Conservation (phyloP, 2,113 vertebrate genomes). For the Pagrus major region DNA sequence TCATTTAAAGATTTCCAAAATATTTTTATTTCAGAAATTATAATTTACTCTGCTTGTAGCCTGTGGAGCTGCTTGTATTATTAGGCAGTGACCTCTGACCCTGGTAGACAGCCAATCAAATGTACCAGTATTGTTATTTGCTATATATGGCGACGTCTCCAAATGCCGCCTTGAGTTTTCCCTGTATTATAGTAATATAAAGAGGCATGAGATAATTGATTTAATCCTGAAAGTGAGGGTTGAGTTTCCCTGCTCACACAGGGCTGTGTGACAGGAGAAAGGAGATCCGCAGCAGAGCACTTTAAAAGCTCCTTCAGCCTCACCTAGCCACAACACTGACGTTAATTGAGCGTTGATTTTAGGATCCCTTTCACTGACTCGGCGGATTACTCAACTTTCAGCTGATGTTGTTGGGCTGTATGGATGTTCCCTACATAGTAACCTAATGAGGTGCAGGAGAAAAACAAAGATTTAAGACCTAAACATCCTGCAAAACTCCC, state of each 20-base stretch:
- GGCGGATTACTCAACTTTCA: slow-evolving; percentile 67
- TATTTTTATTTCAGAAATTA: not conserved
- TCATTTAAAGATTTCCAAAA: not conserved
- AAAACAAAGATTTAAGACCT: slow-evolving; percentile 12
- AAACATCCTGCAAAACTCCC: not conserved
- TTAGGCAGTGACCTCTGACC: slow-evolving; percentile 47
- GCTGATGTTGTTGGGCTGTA: slow-evolving; percentile 32
- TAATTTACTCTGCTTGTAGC: not conserved
- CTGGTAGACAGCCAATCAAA: not conserved
- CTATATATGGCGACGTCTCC: not conserved
- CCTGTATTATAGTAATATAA: not conserved
- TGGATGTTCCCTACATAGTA: slow-evolving; percentile 19
- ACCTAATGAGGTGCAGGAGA: slow-evolving; percentile 8
- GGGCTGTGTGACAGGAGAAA: slow-evolving; percentile 67
- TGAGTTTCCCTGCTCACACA: slow-evolving; percentile 35
- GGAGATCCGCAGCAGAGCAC: slow-evolving; percentile 73
- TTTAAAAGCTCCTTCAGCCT: slow-evolving; percentile 85
- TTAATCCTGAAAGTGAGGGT: slow-evolving; percentile 52
- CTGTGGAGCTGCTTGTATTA: not conserved
- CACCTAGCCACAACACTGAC: slow-evolving; percentile 82
- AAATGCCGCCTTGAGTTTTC: not conserved
- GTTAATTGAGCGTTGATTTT: slow-evolving; percentile 84
- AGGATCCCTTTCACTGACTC: slow-evolving; percentile 83
- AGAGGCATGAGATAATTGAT: slow-evolving; percentile 26
- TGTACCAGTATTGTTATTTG: not conserved